Evolutionary conservation across 2,888 invertebrate genomes (phyloP).

Genomic region (Anthrax anthrax): DNA sequence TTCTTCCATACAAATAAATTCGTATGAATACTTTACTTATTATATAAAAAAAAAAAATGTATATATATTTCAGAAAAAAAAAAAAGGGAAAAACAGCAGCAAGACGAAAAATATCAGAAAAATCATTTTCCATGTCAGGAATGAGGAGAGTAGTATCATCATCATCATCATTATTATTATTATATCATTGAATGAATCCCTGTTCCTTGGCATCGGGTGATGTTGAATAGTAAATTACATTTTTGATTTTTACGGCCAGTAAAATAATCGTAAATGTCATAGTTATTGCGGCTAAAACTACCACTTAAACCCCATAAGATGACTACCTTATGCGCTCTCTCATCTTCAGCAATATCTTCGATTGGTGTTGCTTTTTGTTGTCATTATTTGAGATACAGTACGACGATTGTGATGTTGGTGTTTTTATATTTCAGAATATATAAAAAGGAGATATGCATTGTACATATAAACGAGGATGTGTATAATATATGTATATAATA

Average conservation of each 20-base stretch:
- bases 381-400: background rate
- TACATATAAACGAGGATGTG: background rate
- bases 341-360: slow-evolving; percentile 7
- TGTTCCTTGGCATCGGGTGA: background rate
- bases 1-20: too few species aligned
- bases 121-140: background rate
- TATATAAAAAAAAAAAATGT: slow-evolving; percentile 1
- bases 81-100: background rate
- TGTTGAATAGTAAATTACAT: slow-evolving; percentile 25
- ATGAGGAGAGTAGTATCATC: background rate
- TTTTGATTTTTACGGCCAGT: slow-evolving; percentile 36
- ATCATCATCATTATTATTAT: background rate
- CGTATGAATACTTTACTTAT: too few species aligned
- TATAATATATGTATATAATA: too few species aligned
- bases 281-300: slow-evolving; percentile 35
- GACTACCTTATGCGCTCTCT: slow-evolving; percentile 1
- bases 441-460: background rate
- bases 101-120: slow-evolving; percentile 1
- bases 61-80: background rate
- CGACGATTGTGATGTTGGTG: background rate
- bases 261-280: slow-evolving; percentile 29
- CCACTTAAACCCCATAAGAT: slow-evolving; percentile 21
- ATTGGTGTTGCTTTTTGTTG: background rate
- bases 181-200: background rate
- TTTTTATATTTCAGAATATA: background rate